Conservation (phyloP, 2,888 invertebrate genomes). For the Alsophila aescularia region DNA sequence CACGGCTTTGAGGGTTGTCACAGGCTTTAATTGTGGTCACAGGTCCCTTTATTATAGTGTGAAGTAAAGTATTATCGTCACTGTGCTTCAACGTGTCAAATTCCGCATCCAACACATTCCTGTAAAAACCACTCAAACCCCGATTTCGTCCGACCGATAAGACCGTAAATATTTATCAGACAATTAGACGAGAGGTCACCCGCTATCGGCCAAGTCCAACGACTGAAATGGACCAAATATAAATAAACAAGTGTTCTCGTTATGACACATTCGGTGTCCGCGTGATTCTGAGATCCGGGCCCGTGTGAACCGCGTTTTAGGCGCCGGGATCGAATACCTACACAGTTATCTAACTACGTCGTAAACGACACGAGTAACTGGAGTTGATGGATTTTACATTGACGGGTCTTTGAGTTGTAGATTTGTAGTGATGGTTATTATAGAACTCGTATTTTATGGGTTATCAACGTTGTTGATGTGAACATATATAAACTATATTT, state of each 20-base stretch:
- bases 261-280: slow-evolving; percentile 16
- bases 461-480: too few species aligned
- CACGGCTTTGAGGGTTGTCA: too few species aligned
- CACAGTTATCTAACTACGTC: neutral
- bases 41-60: too few species aligned
- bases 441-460: too few species aligned
- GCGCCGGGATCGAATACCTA: neutral
- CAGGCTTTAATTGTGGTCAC: too few species aligned
- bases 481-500: too few species aligned
- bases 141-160: neutral
- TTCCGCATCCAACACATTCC: neutral
- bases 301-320: neutral
- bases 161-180: slow-evolving; percentile 3
- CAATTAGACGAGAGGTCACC: slow-evolving; percentile 15
- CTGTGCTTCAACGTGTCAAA: neutral
- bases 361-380: neutral
- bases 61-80: too few species aligned
- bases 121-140: neutral
- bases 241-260: slow-evolving; percentile 16
- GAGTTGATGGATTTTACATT: too few species aligned
- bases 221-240: slow-evolving; percentile 21
- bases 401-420: too few species aligned
- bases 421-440: too few species aligned
- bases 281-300: slow-evolving; percentile 12
- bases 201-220: slow-evolving; percentile 10